phyloP scores from a whole-genome alignment of 2,797 vertebrate genomes.

The Botia kubotai region DNA sequence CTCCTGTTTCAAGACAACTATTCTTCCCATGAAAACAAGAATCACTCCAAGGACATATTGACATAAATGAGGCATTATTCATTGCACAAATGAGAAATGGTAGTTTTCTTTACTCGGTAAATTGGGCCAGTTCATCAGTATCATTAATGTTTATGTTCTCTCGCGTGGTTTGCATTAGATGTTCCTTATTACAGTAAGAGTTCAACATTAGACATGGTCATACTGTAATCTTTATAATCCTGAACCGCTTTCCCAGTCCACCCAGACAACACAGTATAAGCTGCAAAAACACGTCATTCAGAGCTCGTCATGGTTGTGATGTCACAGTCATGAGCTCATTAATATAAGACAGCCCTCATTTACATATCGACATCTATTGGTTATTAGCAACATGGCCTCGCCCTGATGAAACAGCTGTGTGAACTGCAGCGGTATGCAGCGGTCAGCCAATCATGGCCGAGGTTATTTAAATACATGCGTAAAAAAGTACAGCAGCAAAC shows the following conservation, averaged over 20 bases:
- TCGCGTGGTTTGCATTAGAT: background rate
- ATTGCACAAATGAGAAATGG: background rate
- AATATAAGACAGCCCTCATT: background rate
- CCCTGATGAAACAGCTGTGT: background rate
- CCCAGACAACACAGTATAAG: background rate
- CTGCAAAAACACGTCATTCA: no score
- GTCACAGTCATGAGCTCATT: background rate
- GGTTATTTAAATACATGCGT: background rate
- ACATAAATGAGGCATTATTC: constrained; percentile 28
- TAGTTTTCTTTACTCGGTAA: background rate
- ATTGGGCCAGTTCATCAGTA: background rate
- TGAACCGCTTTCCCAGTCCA: background rate
- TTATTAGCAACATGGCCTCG: background rate
- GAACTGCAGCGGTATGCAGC: background rate
- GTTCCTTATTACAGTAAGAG: background rate
- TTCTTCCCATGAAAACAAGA: background rate
- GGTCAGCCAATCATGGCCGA: no score
- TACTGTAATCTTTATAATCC: background rate
- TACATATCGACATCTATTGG: background rate
- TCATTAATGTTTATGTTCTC: background rate
- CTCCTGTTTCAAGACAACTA: constrained; percentile 20
- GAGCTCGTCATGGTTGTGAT: background rate
- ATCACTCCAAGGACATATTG: constrained; percentile 39
- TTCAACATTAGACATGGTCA: background rate
- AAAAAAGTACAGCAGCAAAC: background rate